A percentile compares a stretch with the other conserved stretches of the same genome.
phyloP scores from a whole-genome alignment of 2,797 vertebrate genomes.

The Ficedula albicollis region DNA sequence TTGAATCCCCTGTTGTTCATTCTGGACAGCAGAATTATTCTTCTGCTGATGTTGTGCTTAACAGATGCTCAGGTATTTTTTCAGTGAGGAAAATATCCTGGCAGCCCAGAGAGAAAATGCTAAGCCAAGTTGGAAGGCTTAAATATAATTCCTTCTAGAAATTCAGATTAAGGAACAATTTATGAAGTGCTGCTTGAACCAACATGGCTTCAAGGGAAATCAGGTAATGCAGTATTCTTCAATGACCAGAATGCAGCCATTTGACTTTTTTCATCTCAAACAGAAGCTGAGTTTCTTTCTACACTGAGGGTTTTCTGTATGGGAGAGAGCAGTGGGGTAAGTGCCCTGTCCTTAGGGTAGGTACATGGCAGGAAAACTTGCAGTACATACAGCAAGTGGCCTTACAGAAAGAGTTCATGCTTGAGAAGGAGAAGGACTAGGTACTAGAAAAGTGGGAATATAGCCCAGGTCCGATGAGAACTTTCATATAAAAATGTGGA shows the following conservation, averaged over 20 bases:
- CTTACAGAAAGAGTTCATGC: background rate
- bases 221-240: slow-evolving; percentile 21
- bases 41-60: slow-evolving; percentile 31
- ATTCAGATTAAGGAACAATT: slow-evolving; percentile 62
- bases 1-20: background rate
- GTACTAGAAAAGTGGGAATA: background rate
- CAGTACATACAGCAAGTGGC: background rate
- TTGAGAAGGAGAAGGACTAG: background rate
- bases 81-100: slow-evolving; percentile 33
- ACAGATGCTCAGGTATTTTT: slow-evolving; percentile 58
- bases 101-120: slow-evolving; percentile 10
- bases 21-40: slow-evolving; percentile 37
- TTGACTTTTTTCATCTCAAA: background rate
- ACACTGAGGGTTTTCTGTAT: slow-evolving; percentile 26
- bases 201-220: slow-evolving; percentile 46
- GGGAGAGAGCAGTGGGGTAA: background rate
- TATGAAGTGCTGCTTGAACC: slow-evolving; percentile 55
- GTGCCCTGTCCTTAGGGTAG: background rate
- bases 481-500: accelerated
- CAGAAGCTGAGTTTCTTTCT: background rate
- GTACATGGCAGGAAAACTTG: background rate
- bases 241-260: background rate
- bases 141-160: slow-evolving; percentile 50
- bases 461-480: background rate
- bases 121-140: slow-evolving; percentile 64